phyloP scores from a whole-genome alignment of 2,888 invertebrate species.

The Euclidia mi region DNA sequence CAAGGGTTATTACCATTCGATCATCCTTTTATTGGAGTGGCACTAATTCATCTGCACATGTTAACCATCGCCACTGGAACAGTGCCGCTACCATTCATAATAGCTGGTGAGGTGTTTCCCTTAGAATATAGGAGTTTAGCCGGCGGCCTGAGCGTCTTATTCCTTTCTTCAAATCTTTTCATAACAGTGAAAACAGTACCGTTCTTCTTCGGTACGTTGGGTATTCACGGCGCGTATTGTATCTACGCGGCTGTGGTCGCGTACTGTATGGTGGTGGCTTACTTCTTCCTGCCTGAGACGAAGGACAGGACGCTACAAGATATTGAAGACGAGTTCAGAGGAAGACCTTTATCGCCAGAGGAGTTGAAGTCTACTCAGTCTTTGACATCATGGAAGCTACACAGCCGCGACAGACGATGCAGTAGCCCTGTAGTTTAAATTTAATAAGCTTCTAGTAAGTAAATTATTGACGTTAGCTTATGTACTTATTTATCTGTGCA shows the following conservation, averaged over 20 bases:
- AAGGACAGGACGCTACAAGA: slow-evolving; percentile 77
- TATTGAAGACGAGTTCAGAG: slow-evolving; percentile 77
- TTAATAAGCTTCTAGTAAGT: neutral
- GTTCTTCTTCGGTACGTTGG: slow-evolving; percentile 64
- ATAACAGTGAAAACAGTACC: slow-evolving; percentile 73
- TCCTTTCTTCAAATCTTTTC: slow-evolving; percentile 71
- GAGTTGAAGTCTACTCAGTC: slow-evolving; percentile 70
- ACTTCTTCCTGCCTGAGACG: slow-evolving; percentile 75
- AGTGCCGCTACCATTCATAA: slow-evolving; percentile 91
- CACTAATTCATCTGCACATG: slow-evolving; percentile 78
- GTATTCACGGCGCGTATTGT: slow-evolving; percentile 70
- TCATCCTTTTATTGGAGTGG: slow-evolving; percentile 67
- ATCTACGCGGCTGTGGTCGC: slow-evolving; percentile 69
- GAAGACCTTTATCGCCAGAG: slow-evolving; percentile 63
- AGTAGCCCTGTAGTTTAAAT: slow-evolving; percentile 62
- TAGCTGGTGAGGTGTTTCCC: slow-evolving; percentile 92
- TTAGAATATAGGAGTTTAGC: slow-evolving; percentile 90
- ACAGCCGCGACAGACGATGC: slow-evolving; percentile 63
- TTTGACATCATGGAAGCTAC: slow-evolving; percentile 62
- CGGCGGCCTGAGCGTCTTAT: slow-evolving; percentile 74
- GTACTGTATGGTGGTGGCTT: slow-evolving; percentile 68
- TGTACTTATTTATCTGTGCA: no score
- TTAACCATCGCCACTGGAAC: slow-evolving; percentile 89
- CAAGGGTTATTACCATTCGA: slow-evolving; percentile 63
- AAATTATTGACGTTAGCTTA: no score